Percentiles rank a stretch among this genome's conserved stretches.
Evolutionary conservation across 2,888 invertebrate species (phyloP).

Genomic region (Mactromeris polynyma): DNA sequence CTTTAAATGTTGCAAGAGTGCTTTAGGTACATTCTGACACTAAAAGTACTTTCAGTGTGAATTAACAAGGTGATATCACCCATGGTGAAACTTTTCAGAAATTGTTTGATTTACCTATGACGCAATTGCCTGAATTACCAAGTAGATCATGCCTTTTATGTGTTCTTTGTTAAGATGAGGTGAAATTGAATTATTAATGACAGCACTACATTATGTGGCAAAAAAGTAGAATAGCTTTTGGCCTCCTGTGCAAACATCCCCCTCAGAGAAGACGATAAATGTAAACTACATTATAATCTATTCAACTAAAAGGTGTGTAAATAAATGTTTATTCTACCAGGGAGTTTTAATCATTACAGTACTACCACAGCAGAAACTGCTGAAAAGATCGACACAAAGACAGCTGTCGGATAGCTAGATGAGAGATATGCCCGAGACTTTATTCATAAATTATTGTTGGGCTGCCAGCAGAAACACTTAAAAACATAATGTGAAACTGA

Average conservation of each 20-base stretch:
- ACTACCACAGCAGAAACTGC: not conserved
- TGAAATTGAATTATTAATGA: not conserved
- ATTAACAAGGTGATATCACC: not conserved
- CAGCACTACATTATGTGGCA: not conserved
- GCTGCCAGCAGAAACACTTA: not conserved
- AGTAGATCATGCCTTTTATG: not conserved
- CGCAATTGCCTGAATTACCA: not conserved
- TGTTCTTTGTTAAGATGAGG: not conserved
- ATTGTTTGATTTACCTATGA: not conserved
- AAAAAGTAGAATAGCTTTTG: not conserved
- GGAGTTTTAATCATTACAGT: not conserved
- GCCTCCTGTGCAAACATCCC: not conserved
- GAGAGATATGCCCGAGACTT: not conserved
- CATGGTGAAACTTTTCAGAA: not conserved
- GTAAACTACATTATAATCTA: not conserved
- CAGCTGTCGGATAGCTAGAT: not conserved
- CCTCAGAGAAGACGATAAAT: not conserved
- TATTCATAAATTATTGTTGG: not conserved
- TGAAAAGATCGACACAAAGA: not conserved
- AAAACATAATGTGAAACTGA: not conserved
- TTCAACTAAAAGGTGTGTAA: not conserved
- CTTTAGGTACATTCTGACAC: too few relatives aligned
- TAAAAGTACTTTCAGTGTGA: not conserved
- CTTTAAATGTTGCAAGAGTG: too few relatives aligned
- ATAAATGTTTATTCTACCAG: not conserved